Evolutionary conservation across 2,797 vertebrate species (phyloP), one percentile per base, ranked within the genome.

Genomic region (Amblyraja radiata): DNA sequence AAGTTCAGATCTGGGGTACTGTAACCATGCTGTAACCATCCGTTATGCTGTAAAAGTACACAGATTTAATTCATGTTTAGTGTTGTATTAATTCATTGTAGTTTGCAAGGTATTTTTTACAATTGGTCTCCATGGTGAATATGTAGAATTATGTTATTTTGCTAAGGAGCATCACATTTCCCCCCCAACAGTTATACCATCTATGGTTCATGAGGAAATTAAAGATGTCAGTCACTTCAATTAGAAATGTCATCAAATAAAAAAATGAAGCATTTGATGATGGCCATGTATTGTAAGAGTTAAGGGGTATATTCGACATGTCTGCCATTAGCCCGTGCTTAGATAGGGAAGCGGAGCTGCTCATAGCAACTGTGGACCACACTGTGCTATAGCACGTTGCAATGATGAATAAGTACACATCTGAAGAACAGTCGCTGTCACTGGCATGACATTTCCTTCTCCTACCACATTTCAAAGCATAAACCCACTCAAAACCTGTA

Each of bases 381-480:
- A 74, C 36, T 92, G 71, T 74, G 23, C 21, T 92, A 76, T 58
- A 58, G 25, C 71, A 92, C 10, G 76, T 46, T 36, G 71, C 21
- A 92, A 92, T 76, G 71, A 92, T 92, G 90, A 74, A 92, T 58
- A 92, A 92, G 90, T 92, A 58, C 90, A 92, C 54, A 54, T 92
- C 11, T 28, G n/a, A 76, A 76, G 71, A 92, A 76, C 13, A 54
- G 76, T 74, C 46, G 16, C 90, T 92, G 58, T 58, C 71, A 54
- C 36, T 92, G 90, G 90, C 13, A 76, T 92, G 90, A 14, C 84
- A 68, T 68, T 68, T 88, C 21, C n/a, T 32, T 21, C 25, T n/a
- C 61, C 54, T 58, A 84, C 61, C 18, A 88, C 21, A 92, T 74
- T 71, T 92, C 36, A 74, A 92, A 92, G 71, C 68, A 74, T 91